Conservation (phyloP, 2,113 vertebrate species). For the Manacus vitellinus region DNA sequence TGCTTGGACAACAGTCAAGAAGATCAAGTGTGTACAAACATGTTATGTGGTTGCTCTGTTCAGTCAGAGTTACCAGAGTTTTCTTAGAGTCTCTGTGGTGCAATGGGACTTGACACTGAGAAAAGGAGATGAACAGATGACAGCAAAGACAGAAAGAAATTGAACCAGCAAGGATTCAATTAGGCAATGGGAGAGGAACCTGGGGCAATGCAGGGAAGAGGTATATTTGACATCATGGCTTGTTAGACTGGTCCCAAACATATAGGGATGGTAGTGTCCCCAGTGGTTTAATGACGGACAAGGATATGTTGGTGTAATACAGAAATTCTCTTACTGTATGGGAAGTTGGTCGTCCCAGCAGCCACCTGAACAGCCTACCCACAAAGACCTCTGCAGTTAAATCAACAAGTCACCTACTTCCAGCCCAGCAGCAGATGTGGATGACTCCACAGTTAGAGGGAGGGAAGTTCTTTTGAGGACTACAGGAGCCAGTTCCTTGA, state of each 20-base stretch:
- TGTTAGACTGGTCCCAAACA: neutral
- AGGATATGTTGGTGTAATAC: neutral
- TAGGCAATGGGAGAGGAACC: neutral
- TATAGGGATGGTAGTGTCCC: neutral
- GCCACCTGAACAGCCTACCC: neutral
- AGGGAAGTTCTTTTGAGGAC: neutral
- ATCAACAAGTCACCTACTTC: neutral
- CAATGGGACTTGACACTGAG: neutral
- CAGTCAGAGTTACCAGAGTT: neutral
- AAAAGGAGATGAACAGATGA: neutral
- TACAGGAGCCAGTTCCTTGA: rapidly evolving
- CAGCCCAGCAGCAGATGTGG: neutral
- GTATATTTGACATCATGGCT: neutral
- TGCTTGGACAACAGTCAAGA: neutral
- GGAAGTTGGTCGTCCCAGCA: neutral
- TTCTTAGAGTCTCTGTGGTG: neutral
- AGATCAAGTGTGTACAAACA: neutral
- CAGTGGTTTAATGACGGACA: neutral
- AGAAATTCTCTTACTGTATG: neutral
- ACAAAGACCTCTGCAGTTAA: neutral
- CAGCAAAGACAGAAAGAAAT: neutral
- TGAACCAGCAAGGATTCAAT: neutral
- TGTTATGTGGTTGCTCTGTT: neutral
- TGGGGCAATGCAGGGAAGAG: neutral
- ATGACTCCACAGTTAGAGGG: neutral